Percentiles rank a stretch among this genome's conserved stretches.
phyloP scores from a whole-genome alignment of 1,140 invertebrate species.

The Manduca sexta region DNA sequence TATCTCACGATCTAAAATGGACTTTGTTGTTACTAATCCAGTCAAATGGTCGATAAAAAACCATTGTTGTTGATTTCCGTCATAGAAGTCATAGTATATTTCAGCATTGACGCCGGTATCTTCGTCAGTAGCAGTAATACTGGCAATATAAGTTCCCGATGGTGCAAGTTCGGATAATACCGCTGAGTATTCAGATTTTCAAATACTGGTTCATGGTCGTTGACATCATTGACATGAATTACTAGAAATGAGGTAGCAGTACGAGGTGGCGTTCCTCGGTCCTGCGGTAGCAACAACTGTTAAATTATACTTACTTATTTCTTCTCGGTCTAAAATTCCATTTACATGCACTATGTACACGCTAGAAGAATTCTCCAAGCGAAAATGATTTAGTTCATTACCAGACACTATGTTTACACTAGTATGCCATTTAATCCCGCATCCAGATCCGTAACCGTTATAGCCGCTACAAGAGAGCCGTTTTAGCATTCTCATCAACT shows the following conservation, averaged over 20 bases:
- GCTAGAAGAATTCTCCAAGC: constrained; percentile 85
- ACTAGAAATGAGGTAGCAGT: constrained; percentile 90
- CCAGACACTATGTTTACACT: constrained; percentile 87
- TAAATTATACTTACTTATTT: constrained; percentile 93
- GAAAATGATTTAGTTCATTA: constrained; percentile 93
- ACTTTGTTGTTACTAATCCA: constrained; percentile 89
- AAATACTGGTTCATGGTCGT: constrained; percentile 95
- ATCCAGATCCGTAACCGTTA: constrained; percentile 94
- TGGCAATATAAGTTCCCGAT: constrained; percentile 89
- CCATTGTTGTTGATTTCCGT: constrained; percentile 90
- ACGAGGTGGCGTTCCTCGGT: constrained; percentile 88
- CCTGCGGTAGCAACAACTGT: constrained; percentile 92
- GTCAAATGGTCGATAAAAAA: constrained; percentile 88
- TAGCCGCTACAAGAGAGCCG: constrained; percentile 92
- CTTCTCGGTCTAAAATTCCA: constrained; percentile 92
- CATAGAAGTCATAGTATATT: constrained; percentile 90
- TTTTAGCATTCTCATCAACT: constrained; percentile 95
- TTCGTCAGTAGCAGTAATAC: constrained; percentile 92
- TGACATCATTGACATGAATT: constrained; percentile 95
- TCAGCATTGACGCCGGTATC: constrained; percentile 92
- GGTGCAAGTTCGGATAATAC: constrained; percentile 90
- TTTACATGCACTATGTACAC: constrained; percentile 95
- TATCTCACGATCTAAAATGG: constrained; percentile 88
- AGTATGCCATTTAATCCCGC: constrained; percentile 93
- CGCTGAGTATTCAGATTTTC: constrained; percentile 92